A percentile compares a stretch with the other conserved stretches of the same genome.
Conservation (phyloP, 1,140 invertebrate species). For the Camponotus vicinus region DNA sequence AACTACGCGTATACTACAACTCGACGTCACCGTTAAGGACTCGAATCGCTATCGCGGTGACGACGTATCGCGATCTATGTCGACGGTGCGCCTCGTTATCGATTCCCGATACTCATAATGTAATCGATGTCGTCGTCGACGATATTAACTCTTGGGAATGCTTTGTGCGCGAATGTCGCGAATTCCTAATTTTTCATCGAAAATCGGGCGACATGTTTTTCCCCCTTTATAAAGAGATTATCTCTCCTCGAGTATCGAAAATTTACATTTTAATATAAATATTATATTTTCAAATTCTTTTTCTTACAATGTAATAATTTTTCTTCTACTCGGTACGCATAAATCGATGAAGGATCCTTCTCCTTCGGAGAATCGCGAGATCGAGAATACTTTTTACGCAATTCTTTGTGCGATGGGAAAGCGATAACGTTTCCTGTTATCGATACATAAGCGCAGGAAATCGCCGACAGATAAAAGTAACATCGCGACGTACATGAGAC, state of each 20-base stretch:
- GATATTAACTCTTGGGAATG: slow-evolving; percentile 31
- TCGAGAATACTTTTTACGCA: background rate
- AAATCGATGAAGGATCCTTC: background rate
- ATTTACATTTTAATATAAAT: background rate
- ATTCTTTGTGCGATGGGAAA: slow-evolving; percentile 3
- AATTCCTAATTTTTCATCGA: slow-evolving; percentile 18
- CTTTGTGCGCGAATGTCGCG: slow-evolving; percentile 10
- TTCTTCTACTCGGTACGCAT: background rate
- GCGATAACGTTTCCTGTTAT: slow-evolving; percentile 40
- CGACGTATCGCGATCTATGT: slow-evolving; percentile 17
- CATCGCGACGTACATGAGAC: background rate
- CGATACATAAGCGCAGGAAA: slow-evolving; percentile 34
- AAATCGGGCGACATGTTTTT: background rate
- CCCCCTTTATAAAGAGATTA: background rate
- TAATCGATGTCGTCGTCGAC: slow-evolving; percentile 27
- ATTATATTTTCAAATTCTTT: background rate
- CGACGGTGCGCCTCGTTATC: slow-evolving; percentile 1
- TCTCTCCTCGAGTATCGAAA: background rate
- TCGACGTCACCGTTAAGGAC: slow-evolving; percentile 15
- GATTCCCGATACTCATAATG: slow-evolving; percentile 32
- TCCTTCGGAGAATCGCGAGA: no score
- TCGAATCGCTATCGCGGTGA: background rate
- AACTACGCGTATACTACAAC: background rate
- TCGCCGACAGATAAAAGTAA: slow-evolving; percentile 21
- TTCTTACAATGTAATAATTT: background rate